Base-by-base conservation (phyloP, 2,888 invertebrate genomes). In the Hybos culiciformis region DNA sequence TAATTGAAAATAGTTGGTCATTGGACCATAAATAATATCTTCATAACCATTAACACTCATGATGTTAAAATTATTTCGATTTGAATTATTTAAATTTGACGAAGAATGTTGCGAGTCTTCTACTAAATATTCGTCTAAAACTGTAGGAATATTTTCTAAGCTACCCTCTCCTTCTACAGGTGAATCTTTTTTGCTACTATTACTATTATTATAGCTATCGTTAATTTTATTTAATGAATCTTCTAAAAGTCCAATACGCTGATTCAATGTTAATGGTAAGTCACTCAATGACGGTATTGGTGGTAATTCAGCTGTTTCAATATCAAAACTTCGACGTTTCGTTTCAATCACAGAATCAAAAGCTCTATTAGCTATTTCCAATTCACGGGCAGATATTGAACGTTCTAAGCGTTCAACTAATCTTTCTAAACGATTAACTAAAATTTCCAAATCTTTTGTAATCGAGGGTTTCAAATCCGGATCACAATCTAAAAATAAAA, bases 41-140 rank as follows among this genome's bases (percentile, higher is more conserved):
- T 78, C 74, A 62, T 77, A 87, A 15, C 80, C 83, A 56, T 74
- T 71, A 51, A 83, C 74, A 59, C 84, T 84, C 87, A 87, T 87
- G 45, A 52, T 60, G 52, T 51, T 51, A 42, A 48, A 49, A 46
- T 41, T 19, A 19, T 24, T 26, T 26, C n/a, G n/a, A 14, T 17
- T 3, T 37, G n/a, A n/a, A 14, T 3, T 11, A 20, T 17, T 9
- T 14, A 6, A 23, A 50, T 46, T 52, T 46, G 39, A 29, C 45
- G n/a, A n/a, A n/a, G n/a, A n/a, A n/a, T n/a, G n/a, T n/a, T n/a
- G n/a, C n/a, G n/a, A n/a, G 12, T 54, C 53, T 34, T 54, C 50
- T 37, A 49, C 43, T 34, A 51, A 48, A 47, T 51, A 58, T 41
- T 58, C 57, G 43, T 57, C 54, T 43, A 59, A 50, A 41, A 59